Conservation (phyloP, 2,113 vertebrate genomes). For the Pelmatolapia mariae region DNA sequence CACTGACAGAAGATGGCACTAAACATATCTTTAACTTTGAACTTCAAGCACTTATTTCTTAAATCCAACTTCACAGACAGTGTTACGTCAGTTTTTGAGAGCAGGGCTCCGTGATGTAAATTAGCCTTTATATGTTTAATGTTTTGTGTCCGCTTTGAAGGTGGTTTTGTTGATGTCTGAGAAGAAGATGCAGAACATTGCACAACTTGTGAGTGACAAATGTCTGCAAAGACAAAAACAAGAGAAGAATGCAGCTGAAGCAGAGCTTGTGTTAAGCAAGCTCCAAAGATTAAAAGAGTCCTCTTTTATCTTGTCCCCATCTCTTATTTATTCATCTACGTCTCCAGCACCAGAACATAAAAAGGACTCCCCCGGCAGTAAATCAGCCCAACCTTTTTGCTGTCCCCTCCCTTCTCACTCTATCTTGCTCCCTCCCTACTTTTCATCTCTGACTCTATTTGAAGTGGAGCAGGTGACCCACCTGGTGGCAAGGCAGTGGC, state of each 20-base stretch:
- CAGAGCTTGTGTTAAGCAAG: neutral
- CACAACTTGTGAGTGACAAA: neutral
- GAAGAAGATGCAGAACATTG: neutral
- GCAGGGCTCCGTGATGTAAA: neutral
- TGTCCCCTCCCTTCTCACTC: neutral
- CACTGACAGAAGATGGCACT: neutral
- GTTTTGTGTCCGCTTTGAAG: rapidly evolving
- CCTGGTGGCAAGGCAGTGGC: slow-evolving; percentile 10
- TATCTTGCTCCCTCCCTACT: neutral
- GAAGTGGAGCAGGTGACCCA: slow-evolving; percentile 25
- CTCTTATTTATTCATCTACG: neutral
- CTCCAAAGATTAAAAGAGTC: neutral
- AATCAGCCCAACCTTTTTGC: neutral
- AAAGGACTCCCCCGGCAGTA: neutral
- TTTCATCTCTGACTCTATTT: neutral
- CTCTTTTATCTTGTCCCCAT: neutral
- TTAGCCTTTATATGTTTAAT: neutral
- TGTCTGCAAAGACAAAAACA: neutral
- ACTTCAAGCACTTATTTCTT: neutral
- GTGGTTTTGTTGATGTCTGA: neutral
- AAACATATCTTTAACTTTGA: neutral
- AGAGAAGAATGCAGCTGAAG: neutral
- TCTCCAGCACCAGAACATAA: neutral
- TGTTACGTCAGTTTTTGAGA: neutral
- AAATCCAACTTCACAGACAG: neutral